phyloP scores from a whole-genome alignment of 2,113 vertebrate genomes.

The Hepsetus odoe region DNA sequence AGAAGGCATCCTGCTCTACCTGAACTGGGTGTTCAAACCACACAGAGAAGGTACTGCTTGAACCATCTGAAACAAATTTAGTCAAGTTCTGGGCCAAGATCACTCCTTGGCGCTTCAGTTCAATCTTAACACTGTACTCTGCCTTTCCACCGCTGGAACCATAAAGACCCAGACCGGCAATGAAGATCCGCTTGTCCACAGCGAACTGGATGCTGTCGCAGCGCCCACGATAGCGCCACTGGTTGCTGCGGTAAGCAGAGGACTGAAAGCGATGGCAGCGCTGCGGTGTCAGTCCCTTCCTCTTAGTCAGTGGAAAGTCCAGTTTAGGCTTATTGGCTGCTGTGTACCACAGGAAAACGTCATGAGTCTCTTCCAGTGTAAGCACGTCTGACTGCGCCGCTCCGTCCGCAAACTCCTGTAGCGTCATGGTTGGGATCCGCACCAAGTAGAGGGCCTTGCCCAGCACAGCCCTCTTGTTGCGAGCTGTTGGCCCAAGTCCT shows the following conservation, averaged over 20 bases:
- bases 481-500: constrained; percentile 75
- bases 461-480: constrained; percentile 85
- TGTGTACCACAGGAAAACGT: constrained; percentile 92
- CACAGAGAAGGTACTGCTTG: constrained; percentile 89
- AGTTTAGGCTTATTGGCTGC: constrained; percentile 87
- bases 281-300: constrained; percentile 85
- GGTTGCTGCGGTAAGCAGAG: constrained; percentile 91
- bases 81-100: constrained; percentile 88
- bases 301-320: constrained; percentile 82
- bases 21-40: constrained; percentile 96
- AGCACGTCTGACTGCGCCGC: constrained; percentile 89
- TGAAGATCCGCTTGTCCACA: constrained; percentile 89
- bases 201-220: constrained; percentile 97
- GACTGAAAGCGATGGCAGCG: constrained; percentile 93
- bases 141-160: constrained; percentile 90
- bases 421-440: constrained; percentile 88
- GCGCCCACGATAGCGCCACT: constrained; percentile 92
- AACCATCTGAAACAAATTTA: constrained; percentile 90
- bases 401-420: constrained; percentile 92
- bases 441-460: constrained; percentile 89
- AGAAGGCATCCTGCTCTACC: constrained; percentile 92
- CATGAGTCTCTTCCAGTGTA: constrained; percentile 87
- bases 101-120: constrained; percentile 88
- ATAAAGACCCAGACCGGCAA: constrained; percentile 89
- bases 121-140: constrained; percentile 89